These are phyloP conservation scores for Patella ulyssiponensis DNA, from an alignment of 2,888 invertebrate genomes.

Conservation along the genomic window DNA sequence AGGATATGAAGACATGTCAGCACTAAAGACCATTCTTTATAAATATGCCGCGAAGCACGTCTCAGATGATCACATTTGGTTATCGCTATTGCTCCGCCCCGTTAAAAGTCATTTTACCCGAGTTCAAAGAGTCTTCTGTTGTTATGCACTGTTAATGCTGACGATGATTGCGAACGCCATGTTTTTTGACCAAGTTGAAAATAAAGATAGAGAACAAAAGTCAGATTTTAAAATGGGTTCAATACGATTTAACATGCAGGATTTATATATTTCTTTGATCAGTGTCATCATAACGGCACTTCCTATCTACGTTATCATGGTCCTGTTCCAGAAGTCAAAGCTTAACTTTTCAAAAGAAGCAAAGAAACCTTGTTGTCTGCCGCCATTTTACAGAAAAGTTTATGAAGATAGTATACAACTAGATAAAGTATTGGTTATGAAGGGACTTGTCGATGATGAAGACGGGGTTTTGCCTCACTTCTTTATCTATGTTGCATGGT, in stretches of 20 bases:
- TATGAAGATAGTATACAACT: slow-evolving; percentile 12
- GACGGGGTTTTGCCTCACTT: slow-evolving; percentile 39
- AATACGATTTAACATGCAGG: slow-evolving; percentile 27
- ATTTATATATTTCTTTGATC: slow-evolving; percentile 27
- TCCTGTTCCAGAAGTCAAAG: slow-evolving; percentile 35
- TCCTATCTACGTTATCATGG: slow-evolving; percentile 21
- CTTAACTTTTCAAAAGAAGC: not conserved
- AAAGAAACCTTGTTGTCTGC: slow-evolving; percentile 10
- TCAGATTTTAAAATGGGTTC: slow-evolving; percentile 31
- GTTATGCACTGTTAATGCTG: slow-evolving; percentile 33
- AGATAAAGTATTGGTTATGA: slow-evolving; percentile 14
- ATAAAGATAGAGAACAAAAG: slow-evolving; percentile 21
- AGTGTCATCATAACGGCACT: slow-evolving; percentile 22
- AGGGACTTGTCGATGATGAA: slow-evolving; percentile 18
- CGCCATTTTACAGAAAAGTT: slow-evolving; percentile 11
- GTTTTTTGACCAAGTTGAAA: slow-evolving; percentile 33
- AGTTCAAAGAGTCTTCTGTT: slow-evolving; percentile 39
- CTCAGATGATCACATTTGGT: no score
- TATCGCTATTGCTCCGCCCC: no score
- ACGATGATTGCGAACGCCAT: slow-evolving; percentile 45
- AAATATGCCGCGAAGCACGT: no score
- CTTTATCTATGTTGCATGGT: slow-evolving; percentile 48
- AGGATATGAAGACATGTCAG: no score
- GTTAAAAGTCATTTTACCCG: slow-evolving; percentile 18
- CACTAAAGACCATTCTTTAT: no score